phyloP scores from a whole-genome alignment of 1,140 invertebrate genomes.

The Linepithema humile region DNA sequence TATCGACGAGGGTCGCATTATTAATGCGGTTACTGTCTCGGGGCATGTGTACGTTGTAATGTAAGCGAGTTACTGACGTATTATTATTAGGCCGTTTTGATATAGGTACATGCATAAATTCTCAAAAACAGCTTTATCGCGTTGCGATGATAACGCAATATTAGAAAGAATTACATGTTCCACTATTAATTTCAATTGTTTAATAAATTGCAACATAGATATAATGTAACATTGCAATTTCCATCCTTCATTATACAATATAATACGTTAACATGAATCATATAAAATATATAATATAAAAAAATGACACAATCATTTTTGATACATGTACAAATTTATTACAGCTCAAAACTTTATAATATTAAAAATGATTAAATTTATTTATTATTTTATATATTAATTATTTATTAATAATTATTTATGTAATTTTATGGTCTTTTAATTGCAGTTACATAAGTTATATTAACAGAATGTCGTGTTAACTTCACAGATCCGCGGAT shows the following conservation, averaged over 20 bases:
- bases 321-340: neutral
- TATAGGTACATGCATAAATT: slow-evolving; percentile 33
- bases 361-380: too few species aligned
- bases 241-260: neutral
- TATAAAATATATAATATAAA: neutral
- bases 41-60: slow-evolving; percentile 46
- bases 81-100: slow-evolving; percentile 66
- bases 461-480: too few species aligned
- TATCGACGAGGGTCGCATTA: slow-evolving; percentile 66
- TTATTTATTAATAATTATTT: too few species aligned
- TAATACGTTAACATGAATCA: neutral
- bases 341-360: neutral
- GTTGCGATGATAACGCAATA: neutral
- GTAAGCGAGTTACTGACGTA: slow-evolving; percentile 64
- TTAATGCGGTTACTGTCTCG: slow-evolving; percentile 64
- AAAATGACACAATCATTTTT: neutral
- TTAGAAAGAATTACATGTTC: slow-evolving; percentile 15
- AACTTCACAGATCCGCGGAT: too few species aligned
- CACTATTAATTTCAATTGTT: slow-evolving; percentile 1
- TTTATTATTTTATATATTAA: too few species aligned
- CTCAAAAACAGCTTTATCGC: slow-evolving; percentile 12
- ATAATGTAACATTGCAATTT: neutral
- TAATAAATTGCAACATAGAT: slow-evolving; percentile 12
- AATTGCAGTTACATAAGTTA: too few species aligned
- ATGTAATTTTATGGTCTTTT: too few species aligned